Percentiles rank a stretch among this genome's conserved stretches.
These are phyloP conservation scores for Mormyrus iriodes DNA, from an alignment of 2,113 vertebrate species.

Conservation along the genomic window DNA sequence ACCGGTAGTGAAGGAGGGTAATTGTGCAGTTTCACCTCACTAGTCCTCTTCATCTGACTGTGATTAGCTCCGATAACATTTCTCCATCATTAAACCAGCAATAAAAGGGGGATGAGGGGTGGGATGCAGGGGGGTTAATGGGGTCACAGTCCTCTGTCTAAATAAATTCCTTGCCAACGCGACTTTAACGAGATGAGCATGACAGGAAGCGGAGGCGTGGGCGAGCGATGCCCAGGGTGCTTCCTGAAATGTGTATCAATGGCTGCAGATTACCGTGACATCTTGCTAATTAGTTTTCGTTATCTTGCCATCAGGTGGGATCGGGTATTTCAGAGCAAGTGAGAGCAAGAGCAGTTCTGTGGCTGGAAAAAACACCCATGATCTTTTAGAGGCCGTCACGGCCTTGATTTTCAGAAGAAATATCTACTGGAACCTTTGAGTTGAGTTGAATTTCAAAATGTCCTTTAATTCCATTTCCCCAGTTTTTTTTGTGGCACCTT, in stretches of 20 bases:
- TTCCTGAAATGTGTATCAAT: background rate
- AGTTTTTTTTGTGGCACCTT: background rate
- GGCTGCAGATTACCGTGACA: background rate
- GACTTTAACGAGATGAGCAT: slow-evolving; percentile 24
- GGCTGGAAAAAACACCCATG: background rate
- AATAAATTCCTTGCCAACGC: slow-evolving; percentile 46
- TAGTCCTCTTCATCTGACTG: slow-evolving; percentile 85
- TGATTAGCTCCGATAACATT: slow-evolving; percentile 86
- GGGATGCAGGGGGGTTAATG: slow-evolving; percentile 44
- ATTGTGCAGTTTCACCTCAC: slow-evolving; percentile 76
- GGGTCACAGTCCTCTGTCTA: slow-evolving; percentile 43
- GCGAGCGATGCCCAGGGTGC: background rate
- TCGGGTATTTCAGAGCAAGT: background rate
- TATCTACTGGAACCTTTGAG: background rate
- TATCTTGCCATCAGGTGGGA: background rate
- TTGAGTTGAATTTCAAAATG: background rate
- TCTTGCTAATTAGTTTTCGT: background rate
- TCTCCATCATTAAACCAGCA: slow-evolving; percentile 69
- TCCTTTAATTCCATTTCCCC: background rate
- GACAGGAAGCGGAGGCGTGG: slow-evolving; percentile 22
- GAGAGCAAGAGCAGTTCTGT: background rate
- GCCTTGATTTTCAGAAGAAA: background rate
- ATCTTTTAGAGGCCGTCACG: background rate
- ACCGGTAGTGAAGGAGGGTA: slow-evolving; percentile 57
- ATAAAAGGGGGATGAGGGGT: slow-evolving; percentile 48